phyloP scores from a whole-genome alignment of 1,140 invertebrate genomes.

The Conopomorpha cramerella region DNA sequence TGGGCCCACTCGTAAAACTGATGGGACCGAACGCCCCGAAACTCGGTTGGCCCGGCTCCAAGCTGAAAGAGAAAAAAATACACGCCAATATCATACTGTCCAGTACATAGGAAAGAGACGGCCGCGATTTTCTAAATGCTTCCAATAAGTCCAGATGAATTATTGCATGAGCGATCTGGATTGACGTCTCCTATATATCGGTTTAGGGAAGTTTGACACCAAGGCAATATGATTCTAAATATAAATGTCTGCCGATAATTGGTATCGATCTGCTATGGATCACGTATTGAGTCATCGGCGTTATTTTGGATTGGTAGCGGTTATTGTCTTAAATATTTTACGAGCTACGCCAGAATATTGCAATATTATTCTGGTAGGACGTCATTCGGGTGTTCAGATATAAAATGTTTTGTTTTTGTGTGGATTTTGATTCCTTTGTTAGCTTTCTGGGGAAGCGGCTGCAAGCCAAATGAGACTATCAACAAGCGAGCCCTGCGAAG shows the following conservation, averaged over 20 bases:
- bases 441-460: no score
- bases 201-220: slow-evolving; percentile 38
- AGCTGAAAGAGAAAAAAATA: slow-evolving; percentile 60
- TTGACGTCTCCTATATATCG: slow-evolving; percentile 37
- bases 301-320: no score
- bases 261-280: slow-evolving; percentile 10
- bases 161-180: slow-evolving; percentile 47
- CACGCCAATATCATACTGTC: slow-evolving; percentile 38
- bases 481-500: no score
- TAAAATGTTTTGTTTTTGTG: no score
- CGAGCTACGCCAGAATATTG: no score
- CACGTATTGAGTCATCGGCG: slow-evolving; percentile 1
- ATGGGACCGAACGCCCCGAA: slow-evolving; percentile 50
- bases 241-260: slow-evolving; percentile 22
- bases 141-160: slow-evolving; percentile 46
- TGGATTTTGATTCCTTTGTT: no score
- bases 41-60: slow-evolving; percentile 59
- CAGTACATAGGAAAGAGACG: slow-evolving; percentile 44
- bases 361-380: no score
- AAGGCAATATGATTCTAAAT: slow-evolving; percentile 33
- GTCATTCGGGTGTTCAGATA: no score
- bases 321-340: no score
- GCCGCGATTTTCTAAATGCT: slow-evolving; percentile 29
- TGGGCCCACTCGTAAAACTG: slow-evolving; percentile 51
- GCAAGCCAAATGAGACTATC: no score